phyloP scores from a whole-genome alignment of 2,113 vertebrate species.

The Lasiurus cinereus region DNA sequence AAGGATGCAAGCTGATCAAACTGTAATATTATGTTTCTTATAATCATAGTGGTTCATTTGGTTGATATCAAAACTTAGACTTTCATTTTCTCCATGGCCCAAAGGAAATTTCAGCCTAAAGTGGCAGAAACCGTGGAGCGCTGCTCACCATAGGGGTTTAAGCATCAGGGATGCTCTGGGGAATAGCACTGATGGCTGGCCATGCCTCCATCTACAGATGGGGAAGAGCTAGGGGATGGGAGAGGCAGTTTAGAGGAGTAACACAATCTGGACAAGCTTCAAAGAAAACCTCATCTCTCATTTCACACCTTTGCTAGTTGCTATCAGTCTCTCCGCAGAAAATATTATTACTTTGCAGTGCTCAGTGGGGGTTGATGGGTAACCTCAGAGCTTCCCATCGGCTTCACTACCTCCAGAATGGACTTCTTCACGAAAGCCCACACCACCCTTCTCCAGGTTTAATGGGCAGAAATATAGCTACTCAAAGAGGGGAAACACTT shows the following conservation, averaged over 20 bases:
- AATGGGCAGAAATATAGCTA: constrained; percentile 76
- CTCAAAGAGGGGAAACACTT: constrained; percentile 66
- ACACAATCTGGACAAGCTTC: constrained; percentile 73
- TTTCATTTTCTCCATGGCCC: constrained; percentile 83
- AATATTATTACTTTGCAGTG: constrained; percentile 72
- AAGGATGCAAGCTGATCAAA: constrained; percentile 72
- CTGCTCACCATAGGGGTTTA: constrained; percentile 82
- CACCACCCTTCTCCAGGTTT: constrained; percentile 53
- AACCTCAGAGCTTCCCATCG: constrained; percentile 53
- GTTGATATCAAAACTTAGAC: constrained; percentile 83
- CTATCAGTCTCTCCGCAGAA: constrained; percentile 74
- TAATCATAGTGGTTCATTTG: constrained; percentile 74
- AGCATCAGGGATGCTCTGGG: constrained; percentile 84
- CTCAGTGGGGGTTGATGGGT: constrained; percentile 4
- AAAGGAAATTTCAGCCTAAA: constrained; percentile 78
- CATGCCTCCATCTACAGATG: constrained; percentile 77
- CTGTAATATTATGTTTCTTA: constrained; percentile 69
- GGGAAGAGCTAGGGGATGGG: constrained; percentile 72
- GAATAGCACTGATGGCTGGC: constrained; percentile 74
- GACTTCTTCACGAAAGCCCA: constrained; percentile 77
- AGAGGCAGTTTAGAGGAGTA: constrained; percentile 69
- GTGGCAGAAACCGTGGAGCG: constrained; percentile 79
- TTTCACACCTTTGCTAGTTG: constrained; percentile 82
- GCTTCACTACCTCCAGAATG: constrained; percentile 15
- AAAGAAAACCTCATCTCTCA: constrained; percentile 81